Percentiles rank a stretch among this genome's conserved stretches.
Evolutionary conservation across 2,113 vertebrate species (phyloP).

Genomic region (Australoheros scitulus): DNA sequence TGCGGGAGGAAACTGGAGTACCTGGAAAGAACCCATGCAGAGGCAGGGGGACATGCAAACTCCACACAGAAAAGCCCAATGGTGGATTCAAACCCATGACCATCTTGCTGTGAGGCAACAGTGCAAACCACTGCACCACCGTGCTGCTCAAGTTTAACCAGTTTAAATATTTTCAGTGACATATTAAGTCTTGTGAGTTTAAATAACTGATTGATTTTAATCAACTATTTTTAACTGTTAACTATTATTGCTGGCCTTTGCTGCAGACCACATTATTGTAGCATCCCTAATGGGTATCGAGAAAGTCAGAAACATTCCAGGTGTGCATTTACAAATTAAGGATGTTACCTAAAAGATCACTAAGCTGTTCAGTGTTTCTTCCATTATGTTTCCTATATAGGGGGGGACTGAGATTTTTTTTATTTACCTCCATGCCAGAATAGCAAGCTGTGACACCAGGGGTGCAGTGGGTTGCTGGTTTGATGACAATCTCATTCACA

Average conservation of each 20-base stretch:
- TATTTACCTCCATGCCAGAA: background rate
- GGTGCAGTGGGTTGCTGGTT: background rate
- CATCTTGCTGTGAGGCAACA: too few species aligned
- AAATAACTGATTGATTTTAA: background rate
- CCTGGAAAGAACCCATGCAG: too few species aligned
- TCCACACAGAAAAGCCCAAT: too few species aligned
- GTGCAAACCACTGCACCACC: too few species aligned
- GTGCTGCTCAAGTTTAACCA: background rate
- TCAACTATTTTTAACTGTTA: background rate
- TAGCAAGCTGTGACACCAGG: background rate
- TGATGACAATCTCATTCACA: background rate
- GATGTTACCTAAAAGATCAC: too few species aligned
- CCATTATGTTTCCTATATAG: background rate
- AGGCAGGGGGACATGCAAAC: too few species aligned
- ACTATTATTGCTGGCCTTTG: background rate
- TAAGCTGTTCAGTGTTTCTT: background rate
- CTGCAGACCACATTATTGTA: background rate
- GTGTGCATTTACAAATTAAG: too few species aligned
- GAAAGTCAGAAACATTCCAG: too few species aligned
- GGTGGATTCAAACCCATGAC: too few species aligned
- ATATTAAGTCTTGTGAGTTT: background rate
- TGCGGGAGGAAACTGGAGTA: too few species aligned
- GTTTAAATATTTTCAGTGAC: background rate
- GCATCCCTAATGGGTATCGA: too few species aligned
- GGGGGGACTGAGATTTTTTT: background rate